Evolutionary conservation across 2,113 vertebrate species (phyloP).

Genomic region (Elaphurus davidianus): DNA sequence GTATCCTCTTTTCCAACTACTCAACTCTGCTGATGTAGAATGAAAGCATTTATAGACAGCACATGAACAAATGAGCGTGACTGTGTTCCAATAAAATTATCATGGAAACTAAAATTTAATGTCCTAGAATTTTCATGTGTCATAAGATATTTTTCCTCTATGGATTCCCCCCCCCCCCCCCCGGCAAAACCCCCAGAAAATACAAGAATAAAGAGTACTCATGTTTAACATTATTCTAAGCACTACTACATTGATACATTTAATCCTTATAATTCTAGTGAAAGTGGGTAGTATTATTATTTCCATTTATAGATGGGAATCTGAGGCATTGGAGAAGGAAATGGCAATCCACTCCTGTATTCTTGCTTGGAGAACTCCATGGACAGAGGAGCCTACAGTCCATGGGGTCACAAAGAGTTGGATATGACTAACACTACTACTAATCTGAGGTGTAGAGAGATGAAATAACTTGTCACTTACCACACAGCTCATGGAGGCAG

Average conservation of each 20-base stretch:
- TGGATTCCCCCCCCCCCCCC: not conserved
- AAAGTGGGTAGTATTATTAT: not conserved
- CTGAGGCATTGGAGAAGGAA: not conserved
- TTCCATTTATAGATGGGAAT: not conserved
- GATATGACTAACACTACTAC: not conserved
- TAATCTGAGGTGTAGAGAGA: not conserved
- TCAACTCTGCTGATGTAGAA: not conserved
- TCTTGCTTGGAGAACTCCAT: not conserved
- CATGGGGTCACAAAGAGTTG: not conserved
- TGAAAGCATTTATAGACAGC: not conserved
- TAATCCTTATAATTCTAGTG: not conserved
- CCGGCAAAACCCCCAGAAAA: too few species aligned
- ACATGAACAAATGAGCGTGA: not conserved
- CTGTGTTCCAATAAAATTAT: not conserved
- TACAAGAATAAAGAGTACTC: too few species aligned
- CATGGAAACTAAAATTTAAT: not conserved
- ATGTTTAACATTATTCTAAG: not conserved
- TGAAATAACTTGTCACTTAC: not conserved
- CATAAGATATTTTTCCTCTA: constrained; percentile 22
- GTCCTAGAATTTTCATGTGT: not conserved
- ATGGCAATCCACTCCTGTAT: not conserved
- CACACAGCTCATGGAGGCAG: not conserved
- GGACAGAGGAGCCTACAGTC: not conserved
- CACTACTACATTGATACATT: not conserved
- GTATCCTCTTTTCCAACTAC: not conserved